Percentiles rank a stretch among this genome's conserved stretches.
Conservation (phyloP, 1,140 invertebrate species). For the Heliothis subflexa region DNA sequence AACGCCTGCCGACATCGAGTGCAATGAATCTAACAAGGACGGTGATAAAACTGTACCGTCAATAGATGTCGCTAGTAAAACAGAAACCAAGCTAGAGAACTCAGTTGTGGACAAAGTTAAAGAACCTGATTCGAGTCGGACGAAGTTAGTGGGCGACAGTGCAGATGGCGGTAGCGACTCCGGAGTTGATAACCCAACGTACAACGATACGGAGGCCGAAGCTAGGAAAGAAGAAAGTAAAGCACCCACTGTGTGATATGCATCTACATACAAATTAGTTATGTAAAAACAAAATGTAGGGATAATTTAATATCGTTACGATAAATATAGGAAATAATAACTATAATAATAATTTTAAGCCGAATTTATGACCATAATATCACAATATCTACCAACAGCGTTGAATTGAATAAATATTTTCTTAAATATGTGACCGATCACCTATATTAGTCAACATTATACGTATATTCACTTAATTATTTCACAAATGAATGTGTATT, state of each 20-base stretch:
- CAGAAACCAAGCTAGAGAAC: constrained; percentile 56
- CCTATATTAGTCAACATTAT: too few relatives aligned
- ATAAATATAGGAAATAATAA: not conserved
- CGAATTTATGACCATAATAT: constrained; percentile 9
- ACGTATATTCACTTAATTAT: too few relatives aligned
- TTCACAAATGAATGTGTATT: too few relatives aligned
- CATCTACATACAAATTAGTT: constrained; percentile 19
- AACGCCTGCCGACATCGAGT: constrained; percentile 65
- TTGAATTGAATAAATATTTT: not conserved
- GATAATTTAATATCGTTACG: constrained; percentile 1
- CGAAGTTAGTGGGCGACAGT: constrained; percentile 63
- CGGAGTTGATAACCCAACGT: constrained; percentile 84
- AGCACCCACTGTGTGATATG: constrained; percentile 27
- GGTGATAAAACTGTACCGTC: constrained; percentile 68
- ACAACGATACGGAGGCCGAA: constrained; percentile 74
- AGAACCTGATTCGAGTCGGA: constrained; percentile 52
- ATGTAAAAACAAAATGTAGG: not conserved
- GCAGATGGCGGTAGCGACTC: constrained; percentile 80
- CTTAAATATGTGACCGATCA: not conserved
- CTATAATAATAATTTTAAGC: constrained; percentile 32
- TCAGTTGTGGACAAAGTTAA: constrained; percentile 41
- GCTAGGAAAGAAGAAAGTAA: constrained; percentile 54
- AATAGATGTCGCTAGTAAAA: constrained; percentile 72
- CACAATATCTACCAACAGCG: too few relatives aligned
- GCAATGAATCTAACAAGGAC: constrained; percentile 68